These are phyloP conservation scores for Meloidogyne hapla DNA, from an alignment of 1,140 invertebrate genomes.

Conservation along the genomic window DNA sequence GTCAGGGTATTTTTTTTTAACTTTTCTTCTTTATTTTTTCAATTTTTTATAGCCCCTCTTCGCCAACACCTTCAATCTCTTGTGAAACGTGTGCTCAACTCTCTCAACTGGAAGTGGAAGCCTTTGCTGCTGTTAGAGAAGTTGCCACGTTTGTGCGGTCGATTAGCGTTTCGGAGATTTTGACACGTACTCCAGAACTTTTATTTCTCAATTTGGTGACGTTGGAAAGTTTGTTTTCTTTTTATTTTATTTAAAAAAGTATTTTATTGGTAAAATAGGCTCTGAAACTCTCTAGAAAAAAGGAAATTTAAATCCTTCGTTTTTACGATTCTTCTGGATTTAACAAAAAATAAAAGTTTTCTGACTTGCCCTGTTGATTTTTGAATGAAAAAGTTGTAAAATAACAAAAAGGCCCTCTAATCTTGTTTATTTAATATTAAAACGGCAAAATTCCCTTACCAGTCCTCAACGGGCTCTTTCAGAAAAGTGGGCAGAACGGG, in stretches of 20 bases:
- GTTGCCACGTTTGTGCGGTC: constrained; percentile 37
- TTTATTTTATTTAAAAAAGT: constrained; percentile 7
- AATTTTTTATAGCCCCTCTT: constrained; percentile 14
- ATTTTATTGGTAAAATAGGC: too few relatives aligned
- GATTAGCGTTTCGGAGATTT: constrained; percentile 33
- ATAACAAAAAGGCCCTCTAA: too few relatives aligned
- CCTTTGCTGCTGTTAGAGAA: constrained; percentile 40
- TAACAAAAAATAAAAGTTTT: not conserved
- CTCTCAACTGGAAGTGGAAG: constrained; percentile 32
- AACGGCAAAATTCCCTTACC: too few relatives aligned
- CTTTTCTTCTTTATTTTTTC: not conserved
- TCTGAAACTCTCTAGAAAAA: too few relatives aligned
- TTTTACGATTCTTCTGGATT: too few relatives aligned
- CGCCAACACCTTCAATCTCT: constrained; percentile 22
- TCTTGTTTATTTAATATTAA: too few relatives aligned
- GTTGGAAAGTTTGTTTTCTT: constrained; percentile 40
- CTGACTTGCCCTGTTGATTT: too few relatives aligned
- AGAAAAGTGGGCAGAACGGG: too few relatives aligned
- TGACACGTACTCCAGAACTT: constrained; percentile 39
- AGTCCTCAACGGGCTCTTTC: too few relatives aligned
- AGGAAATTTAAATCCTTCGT: too few relatives aligned
- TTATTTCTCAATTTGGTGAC: constrained; percentile 49
- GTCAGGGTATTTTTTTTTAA: not conserved
- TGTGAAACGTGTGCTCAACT: constrained; percentile 30
- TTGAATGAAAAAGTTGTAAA: too few relatives aligned